phyloP scores from a whole-genome alignment of 92 coral and sea anemone species.

The Porites evermanni region DNA sequence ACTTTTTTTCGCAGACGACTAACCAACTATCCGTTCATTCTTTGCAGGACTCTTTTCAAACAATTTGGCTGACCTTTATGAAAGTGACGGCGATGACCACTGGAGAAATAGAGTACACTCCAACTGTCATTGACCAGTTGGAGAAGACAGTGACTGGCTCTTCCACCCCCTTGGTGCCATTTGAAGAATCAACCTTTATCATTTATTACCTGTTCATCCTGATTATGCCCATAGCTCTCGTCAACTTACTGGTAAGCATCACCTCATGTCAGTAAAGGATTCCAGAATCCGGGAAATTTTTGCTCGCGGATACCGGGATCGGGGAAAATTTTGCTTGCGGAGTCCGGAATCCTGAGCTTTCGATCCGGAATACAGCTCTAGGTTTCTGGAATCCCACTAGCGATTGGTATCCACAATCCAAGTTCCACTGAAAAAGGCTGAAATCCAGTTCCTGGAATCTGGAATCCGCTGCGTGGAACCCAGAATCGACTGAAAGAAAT shows the following conservation, averaged over 20 bases:
- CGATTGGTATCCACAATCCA: too few relatives aligned
- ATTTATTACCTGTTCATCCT: constrained; percentile 56
- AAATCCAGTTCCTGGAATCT: too few relatives aligned
- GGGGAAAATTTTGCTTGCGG: too few relatives aligned
- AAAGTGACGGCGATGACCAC: constrained; percentile 88
- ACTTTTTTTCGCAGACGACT: too few relatives aligned
- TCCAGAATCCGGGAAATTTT: not conserved
- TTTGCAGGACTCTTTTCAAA: constrained; percentile 67
- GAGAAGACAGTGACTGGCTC: not conserved
- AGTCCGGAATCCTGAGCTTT: too few relatives aligned
- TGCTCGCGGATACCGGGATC: not conserved
- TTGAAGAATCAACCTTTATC: constrained; percentile 33
- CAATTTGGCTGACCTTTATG: constrained; percentile 64
- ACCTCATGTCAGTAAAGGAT: not conserved
- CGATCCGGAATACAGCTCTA: too few relatives aligned
- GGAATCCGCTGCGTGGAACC: too few relatives aligned
- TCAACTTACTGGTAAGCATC: constrained; percentile 61
- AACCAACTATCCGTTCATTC: not conserved
- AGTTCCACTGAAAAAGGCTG: too few relatives aligned
- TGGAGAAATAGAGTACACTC: constrained; percentile 85
- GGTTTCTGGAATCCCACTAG: too few relatives aligned
- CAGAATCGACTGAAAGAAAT: too few relatives aligned
- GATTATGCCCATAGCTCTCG: constrained; percentile 68
- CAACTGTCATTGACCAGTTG: constrained; percentile 64
- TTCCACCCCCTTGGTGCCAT: constrained; percentile 50